Evolutionary conservation across 35 echinoderm and acorn worm species (phyloP).

Genomic region (Anneissia japonica): DNA sequence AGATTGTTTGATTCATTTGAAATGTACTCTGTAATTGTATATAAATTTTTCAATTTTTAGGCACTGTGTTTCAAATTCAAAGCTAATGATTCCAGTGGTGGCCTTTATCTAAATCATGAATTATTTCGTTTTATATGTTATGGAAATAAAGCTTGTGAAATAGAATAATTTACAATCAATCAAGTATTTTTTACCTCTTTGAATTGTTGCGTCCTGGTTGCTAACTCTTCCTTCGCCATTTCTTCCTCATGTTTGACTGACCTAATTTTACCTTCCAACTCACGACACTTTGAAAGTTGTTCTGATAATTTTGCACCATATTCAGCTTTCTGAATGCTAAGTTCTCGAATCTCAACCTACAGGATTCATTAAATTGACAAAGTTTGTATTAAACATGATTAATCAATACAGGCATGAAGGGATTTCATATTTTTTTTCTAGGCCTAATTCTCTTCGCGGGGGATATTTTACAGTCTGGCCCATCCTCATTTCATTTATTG

Average conservation of each 20-base stretch:
- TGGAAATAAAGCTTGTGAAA: no score
- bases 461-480: no score
- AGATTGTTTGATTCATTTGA: neutral
- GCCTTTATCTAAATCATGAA: neutral
- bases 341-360: slow-evolving; percentile 29
- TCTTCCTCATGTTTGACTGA: slow-evolving; percentile 10
- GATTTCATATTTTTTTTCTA: no score
- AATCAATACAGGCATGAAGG: slow-evolving; percentile 4
- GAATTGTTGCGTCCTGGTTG: slow-evolving; percentile 20
- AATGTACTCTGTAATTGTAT: neutral
- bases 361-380: neutral
- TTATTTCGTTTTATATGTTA: neutral
- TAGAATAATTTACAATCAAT: neutral
- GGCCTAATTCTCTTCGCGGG: no score
- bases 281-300: slow-evolving; percentile 28
- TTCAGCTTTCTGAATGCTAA: slow-evolving; percentile 25
- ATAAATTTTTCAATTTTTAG: neutral
- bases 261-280: slow-evolving; percentile 38
- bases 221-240: slow-evolving; percentile 29
- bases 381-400: neutral
- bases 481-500: no score
- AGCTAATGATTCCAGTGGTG: neutral
- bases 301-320: slow-evolving; percentile 21
- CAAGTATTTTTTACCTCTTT: slow-evolving; percentile 40
- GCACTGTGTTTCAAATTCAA: slow-evolving; percentile 2